Percentiles rank a stretch among this genome's conserved stretches.
Evolutionary conservation across 2,113 vertebrate species (phyloP).

Genomic region (Melanerpes aurifrons): DNA sequence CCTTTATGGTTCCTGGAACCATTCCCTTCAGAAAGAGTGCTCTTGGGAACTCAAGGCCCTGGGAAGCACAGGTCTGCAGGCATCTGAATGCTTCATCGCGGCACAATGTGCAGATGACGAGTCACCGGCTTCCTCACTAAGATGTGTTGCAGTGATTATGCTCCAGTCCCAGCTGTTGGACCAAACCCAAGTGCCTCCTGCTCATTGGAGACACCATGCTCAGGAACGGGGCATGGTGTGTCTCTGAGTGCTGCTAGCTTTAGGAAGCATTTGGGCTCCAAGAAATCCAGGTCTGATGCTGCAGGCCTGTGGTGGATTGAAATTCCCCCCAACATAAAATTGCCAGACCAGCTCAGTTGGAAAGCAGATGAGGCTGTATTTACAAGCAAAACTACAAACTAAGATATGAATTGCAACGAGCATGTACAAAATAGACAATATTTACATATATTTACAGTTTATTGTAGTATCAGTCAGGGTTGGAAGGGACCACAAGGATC

Average conservation of each 20-base stretch:
- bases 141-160: background rate
- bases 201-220: background rate
- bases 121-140: rapidly evolving
- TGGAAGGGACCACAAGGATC: no score
- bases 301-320: background rate
- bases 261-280: background rate
- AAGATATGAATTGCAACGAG: no score
- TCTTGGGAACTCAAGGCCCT: background rate
- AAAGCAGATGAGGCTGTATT: no score
- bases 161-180: background rate
- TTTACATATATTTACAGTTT: no score
- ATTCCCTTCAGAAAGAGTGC: background rate
- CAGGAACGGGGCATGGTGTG: rapidly evolving
- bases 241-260: background rate
- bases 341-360: no score
- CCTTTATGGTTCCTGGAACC: conserved; percentile 16
- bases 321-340: no score
- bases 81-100: background rate
- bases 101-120: rapidly evolving
- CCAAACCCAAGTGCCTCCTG: background rate
- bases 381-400: no score
- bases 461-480: no score
- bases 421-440: no score
- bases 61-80: rapidly evolving
- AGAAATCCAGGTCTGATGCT: background rate